These are phyloP conservation scores for Argyra leucocephala DNA, from an alignment of 2,888 invertebrate genomes.

Conservation along the genomic window DNA sequence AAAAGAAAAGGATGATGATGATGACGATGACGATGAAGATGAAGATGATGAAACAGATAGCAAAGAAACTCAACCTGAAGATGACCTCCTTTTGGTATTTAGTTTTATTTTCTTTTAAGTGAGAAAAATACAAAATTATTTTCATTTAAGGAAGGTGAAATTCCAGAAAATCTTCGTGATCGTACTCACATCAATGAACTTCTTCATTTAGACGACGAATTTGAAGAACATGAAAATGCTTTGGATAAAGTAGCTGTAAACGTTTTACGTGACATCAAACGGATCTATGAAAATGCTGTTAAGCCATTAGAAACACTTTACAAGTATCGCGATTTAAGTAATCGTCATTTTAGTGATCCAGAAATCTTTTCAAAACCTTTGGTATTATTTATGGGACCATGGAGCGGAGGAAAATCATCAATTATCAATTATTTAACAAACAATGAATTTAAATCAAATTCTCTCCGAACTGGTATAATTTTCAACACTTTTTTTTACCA, in stretches of 20 bases:
- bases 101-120: neutral
- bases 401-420: slow-evolving; percentile 92
- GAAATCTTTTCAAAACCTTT: slow-evolving; percentile 92
- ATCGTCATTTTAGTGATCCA: slow-evolving; percentile 84
- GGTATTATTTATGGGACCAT: slow-evolving; percentile 88
- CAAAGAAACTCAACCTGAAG: slow-evolving; percentile 51
- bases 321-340: slow-evolving; percentile 84
- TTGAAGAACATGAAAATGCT: slow-evolving; percentile 59
- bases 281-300: slow-evolving; percentile 74
- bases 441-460: slow-evolving; percentile 72
- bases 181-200: slow-evolving; percentile 73
- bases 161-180: slow-evolving; percentile 67
- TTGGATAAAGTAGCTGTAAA: slow-evolving; percentile 65
- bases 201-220: slow-evolving; percentile 67
- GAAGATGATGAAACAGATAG: slow-evolving; percentile 35
- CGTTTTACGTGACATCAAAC: slow-evolving; percentile 74
- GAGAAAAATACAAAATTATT: neutral
- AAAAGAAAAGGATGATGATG: slow-evolving; percentile 26
- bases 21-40: slow-evolving; percentile 24
- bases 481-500: slow-evolving; percentile 7
- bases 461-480: slow-evolving; percentile 72
- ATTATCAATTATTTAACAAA: slow-evolving; percentile 86
- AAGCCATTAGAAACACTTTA: slow-evolving; percentile 84
- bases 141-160: slow-evolving; percentile 52
- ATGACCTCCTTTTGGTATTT: slow-evolving; percentile 53